Evolutionary conservation across 2,797 vertebrate genomes (phyloP).

Genomic region (Emydoidea blandingii): DNA sequence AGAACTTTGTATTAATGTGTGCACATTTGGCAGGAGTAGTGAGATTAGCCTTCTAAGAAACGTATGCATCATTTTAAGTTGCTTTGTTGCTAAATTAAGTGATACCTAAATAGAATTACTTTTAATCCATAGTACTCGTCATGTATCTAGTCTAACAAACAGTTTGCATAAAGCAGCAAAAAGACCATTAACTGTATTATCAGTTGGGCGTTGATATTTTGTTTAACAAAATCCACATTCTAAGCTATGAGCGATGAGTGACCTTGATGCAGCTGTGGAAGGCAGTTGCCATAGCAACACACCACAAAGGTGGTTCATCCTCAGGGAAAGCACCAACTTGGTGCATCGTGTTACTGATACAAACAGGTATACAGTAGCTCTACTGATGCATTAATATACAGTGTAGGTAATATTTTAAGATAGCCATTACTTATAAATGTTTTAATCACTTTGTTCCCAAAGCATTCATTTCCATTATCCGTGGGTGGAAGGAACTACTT

Average conservation of each 20-base stretch:
- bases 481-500: not conserved
- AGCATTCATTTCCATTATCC: not conserved
- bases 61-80: not conserved
- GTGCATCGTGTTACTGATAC: slow-evolving; percentile 60
- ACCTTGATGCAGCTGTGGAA: slow-evolving; percentile 88
- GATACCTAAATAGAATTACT: not conserved
- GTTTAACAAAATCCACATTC: slow-evolving; percentile 79
- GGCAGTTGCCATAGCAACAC: slow-evolving; percentile 86
- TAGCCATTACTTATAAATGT: not conserved
- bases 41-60: not conserved
- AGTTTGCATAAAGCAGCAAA: slow-evolving; percentile 19
- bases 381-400: slow-evolving; percentile 5
- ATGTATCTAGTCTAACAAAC: slow-evolving; percentile 16
- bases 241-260: slow-evolving; percentile 81
- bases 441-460: not conserved
- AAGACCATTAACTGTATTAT: slow-evolving; percentile 59
- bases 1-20: not conserved
- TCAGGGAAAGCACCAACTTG: slow-evolving; percentile 77
- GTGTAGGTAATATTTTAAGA: not conserved
- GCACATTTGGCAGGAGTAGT: not conserved
- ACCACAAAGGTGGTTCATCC: slow-evolving; percentile 80
- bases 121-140: slow-evolving; percentile 19
- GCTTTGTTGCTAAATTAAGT: not conserved
- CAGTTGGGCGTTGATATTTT: slow-evolving; percentile 68
- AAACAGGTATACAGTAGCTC: slow-evolving; percentile 58